phyloP scores from a whole-genome alignment of 2,888 invertebrate genomes.

The Morpho achilles region DNA sequence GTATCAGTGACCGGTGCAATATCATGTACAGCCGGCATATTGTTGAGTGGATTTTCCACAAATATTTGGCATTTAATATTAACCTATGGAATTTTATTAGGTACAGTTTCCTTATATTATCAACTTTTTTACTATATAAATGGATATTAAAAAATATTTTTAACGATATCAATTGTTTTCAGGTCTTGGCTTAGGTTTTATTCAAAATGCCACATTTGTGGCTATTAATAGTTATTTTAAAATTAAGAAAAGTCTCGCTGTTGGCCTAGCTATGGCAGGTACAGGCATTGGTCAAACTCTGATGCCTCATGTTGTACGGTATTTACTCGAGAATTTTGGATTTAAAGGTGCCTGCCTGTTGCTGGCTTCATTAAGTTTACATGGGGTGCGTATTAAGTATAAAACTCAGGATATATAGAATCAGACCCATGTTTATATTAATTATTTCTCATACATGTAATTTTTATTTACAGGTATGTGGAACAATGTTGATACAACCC shows the following conservation, averaged over 20 bases:
- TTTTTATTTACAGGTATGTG: conserved; percentile 65
- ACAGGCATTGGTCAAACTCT: conserved; percentile 87
- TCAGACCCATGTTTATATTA: no score
- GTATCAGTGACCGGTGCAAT: conserved; percentile 63
- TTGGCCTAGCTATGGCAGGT: conserved; percentile 86
- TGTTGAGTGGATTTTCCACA: conserved; percentile 66
- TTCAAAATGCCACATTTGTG: conserved; percentile 85
- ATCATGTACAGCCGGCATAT: conserved; percentile 62
- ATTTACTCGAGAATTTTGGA: conserved; percentile 81
- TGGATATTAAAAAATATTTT: background rate
- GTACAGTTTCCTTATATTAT: conserved; percentile 38
- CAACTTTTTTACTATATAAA: conserved; percentile 2
- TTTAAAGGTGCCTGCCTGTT: conserved; percentile 82
- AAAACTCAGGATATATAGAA: no score
- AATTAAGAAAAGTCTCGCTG: conserved; percentile 83
- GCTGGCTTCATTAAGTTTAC: conserved; percentile 80
- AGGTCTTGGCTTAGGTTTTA: conserved; percentile 85
- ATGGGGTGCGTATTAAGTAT: conserved; percentile 74
- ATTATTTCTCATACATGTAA: no score
- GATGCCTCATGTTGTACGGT: conserved; percentile 85
- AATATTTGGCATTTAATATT: conserved; percentile 64
- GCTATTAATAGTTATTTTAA: conserved; percentile 86
- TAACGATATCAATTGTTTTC: conserved; percentile 31
- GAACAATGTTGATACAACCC: conserved; percentile 79
- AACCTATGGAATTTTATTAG: conserved; percentile 66